Conservation (phyloP, 2,113 vertebrate species). For the Balaeniceps rex region DNA sequence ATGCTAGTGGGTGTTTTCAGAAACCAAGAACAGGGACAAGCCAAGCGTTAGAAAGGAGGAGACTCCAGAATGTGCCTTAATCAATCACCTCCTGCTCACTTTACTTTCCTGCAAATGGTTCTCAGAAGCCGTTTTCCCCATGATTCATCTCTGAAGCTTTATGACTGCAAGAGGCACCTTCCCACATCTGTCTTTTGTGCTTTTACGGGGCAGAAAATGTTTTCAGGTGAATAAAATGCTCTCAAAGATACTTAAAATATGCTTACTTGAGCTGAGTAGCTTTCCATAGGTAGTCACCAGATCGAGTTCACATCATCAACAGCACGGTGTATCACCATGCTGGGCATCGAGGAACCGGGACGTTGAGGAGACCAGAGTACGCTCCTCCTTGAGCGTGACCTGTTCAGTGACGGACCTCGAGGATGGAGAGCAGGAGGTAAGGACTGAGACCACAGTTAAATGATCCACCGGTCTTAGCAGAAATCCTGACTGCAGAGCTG, state of each 20-base stretch:
- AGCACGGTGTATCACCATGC: accelerated
- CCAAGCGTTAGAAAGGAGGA: neutral
- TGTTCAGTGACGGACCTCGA: accelerated
- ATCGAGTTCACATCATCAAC: accelerated
- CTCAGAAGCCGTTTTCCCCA: neutral
- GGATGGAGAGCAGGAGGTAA: neutral
- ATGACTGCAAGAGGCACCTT: neutral
- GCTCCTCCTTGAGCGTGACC: neutral
- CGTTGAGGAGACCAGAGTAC: accelerated
- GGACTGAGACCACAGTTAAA: neutral
- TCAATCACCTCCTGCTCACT: accelerated
- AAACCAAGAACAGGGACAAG: neutral
- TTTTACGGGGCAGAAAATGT: neutral
- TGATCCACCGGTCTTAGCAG: accelerated
- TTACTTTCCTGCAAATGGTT: neutral
- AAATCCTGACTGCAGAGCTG: too few species aligned
- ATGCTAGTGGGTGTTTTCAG: neutral
- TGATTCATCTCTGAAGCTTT: neutral
- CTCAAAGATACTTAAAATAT: neutral
- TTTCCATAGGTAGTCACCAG: neutral
- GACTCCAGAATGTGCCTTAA: neutral
- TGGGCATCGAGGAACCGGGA: neutral
- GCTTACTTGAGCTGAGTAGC: neutral
- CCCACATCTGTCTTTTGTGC: neutral
- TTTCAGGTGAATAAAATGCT: neutral